These are phyloP conservation scores for Escarpia spicata DNA, from an alignment of 2,888 invertebrate species.

Conservation along the genomic window DNA sequence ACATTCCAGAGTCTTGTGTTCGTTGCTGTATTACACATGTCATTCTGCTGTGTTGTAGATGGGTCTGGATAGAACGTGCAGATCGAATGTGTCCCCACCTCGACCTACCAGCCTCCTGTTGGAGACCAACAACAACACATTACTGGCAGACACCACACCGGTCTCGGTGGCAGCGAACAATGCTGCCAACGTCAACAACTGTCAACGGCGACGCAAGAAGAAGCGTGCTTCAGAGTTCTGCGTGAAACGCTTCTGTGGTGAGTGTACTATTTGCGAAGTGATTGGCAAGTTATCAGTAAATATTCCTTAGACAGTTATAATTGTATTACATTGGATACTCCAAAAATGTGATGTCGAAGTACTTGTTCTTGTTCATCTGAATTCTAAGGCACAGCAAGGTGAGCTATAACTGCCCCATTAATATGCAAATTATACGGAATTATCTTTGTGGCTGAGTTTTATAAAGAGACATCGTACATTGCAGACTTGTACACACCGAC, in stretches of 20 bases:
- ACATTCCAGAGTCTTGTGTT: neutral
- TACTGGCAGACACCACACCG: neutral
- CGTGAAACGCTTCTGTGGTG: neutral
- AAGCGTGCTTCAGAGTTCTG: constrained; percentile 11
- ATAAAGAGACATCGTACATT: constrained; percentile 27
- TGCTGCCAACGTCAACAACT: neutral
- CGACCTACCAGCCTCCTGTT: neutral
- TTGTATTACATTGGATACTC: neutral
- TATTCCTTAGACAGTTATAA: neutral
- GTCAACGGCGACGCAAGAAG: neutral
- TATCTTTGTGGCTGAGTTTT: neutral
- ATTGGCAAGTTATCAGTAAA: neutral
- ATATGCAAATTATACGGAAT: neutral
- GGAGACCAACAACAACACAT: constrained; percentile 12
- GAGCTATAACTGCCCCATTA: neutral
- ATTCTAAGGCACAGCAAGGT: neutral
- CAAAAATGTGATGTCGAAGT: neutral
- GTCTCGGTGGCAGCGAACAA: neutral
- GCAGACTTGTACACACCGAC: constrained; percentile 93
- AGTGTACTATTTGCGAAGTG: neutral
- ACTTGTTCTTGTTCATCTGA: neutral
- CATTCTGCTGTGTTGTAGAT: neutral
- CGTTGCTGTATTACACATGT: neutral
- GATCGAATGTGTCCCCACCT: neutral
- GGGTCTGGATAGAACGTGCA: constrained; percentile 7